Conservation (phyloP, 2,113 vertebrate genomes). For the Panthera leo region DNA sequence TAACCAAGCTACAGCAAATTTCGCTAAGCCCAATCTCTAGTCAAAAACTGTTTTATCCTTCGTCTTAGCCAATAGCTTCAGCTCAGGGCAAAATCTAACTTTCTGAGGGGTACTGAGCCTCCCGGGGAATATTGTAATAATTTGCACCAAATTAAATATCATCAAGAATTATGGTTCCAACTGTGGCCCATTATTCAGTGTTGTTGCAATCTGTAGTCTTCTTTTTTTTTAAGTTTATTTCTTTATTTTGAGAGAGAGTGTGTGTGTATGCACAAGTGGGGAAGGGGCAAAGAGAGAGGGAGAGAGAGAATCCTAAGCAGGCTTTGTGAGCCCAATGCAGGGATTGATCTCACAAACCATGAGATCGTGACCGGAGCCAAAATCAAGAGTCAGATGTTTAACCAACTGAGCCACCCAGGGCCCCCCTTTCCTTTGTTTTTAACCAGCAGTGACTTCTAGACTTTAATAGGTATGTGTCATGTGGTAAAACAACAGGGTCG, state of each 20-base stretch:
- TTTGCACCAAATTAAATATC: not conserved
- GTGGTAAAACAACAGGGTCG: not conserved
- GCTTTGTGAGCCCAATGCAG: too few relatives aligned
- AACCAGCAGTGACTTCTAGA: not conserved
- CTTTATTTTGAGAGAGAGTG: too few relatives aligned
- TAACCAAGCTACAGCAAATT: not conserved
- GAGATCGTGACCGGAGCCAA: too few relatives aligned
- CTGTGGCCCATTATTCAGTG: not conserved
- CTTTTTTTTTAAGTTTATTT: not conserved
- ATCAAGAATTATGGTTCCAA: not conserved
- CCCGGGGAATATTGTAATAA: not conserved
- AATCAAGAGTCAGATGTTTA: too few relatives aligned
- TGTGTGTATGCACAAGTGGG: too few relatives aligned
- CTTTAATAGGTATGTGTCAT: not conserved
- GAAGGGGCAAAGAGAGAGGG: too few relatives aligned
- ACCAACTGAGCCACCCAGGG: too few relatives aligned
- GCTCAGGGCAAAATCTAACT: not conserved
- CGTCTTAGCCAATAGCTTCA: not conserved
- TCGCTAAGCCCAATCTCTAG: not conserved
- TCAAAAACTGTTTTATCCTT: not conserved
- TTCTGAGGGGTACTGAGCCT: not conserved
- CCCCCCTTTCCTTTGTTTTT: not conserved
- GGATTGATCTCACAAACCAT: too few relatives aligned
- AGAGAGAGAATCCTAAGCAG: too few relatives aligned
- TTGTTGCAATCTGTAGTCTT: not conserved